Conservation (phyloP, 2,888 invertebrate genomes). For the Aleiodes testaceus region DNA sequence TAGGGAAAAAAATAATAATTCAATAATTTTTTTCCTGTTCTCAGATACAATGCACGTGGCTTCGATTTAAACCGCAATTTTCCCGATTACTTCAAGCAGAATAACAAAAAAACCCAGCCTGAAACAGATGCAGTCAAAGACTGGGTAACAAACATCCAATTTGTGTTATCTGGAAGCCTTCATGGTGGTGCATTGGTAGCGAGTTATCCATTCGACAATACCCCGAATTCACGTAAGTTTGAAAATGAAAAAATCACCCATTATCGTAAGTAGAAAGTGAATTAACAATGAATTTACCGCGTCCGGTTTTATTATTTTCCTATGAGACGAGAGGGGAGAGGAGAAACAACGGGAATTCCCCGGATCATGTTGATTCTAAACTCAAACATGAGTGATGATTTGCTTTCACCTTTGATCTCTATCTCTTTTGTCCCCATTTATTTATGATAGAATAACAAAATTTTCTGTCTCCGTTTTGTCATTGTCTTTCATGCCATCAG, state of each 20-base stretch:
- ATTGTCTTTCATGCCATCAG: conserved; percentile 70
- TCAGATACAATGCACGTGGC: conserved; percentile 88
- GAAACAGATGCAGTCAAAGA: conserved; percentile 95
- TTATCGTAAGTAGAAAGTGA: conserved; percentile 10
- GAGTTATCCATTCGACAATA: conserved; percentile 97
- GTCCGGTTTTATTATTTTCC: conserved; percentile 9
- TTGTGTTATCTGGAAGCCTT: conserved; percentile 93
- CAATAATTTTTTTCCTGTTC: no score
- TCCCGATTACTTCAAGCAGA: conserved; percentile 94
- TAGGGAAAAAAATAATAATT: no score
- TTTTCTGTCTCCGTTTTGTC: conserved; percentile 33
- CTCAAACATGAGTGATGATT: conserved; percentile 12
- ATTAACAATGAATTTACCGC: background rate
- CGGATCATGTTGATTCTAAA: conserved; percentile 6
- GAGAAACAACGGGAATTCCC: background rate
- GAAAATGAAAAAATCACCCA: background rate
- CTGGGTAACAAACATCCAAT: conserved; percentile 94
- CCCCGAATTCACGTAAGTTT: conserved; percentile 91
- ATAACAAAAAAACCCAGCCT: conserved; percentile 91
- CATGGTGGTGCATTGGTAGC: conserved; percentile 97
- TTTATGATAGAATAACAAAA: conserved; percentile 35
- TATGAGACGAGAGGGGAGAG: background rate
- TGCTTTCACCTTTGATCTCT: conserved; percentile 24
- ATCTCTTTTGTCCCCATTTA: conserved; percentile 9
- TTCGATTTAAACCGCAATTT: conserved; percentile 97